Conservation (phyloP, 2,113 vertebrate species). For the Semicossyphus pulcher region DNA sequence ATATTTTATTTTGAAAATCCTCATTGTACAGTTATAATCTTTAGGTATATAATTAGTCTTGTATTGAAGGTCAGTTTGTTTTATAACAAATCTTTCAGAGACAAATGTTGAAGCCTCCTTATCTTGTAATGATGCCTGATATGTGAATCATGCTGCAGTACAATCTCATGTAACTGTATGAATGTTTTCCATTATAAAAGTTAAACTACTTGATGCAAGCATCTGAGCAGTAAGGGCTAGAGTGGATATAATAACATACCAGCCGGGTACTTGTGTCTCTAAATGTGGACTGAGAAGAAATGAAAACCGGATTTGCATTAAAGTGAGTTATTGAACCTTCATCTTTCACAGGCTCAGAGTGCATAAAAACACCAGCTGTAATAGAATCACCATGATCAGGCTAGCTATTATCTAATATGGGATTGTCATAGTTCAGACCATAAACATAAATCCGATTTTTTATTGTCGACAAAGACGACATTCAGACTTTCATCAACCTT, state of each 20-base stretch:
- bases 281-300: not conserved
- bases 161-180: too few relatives aligned
- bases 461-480: too few relatives aligned
- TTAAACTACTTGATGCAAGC: too few relatives aligned
- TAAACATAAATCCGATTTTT: not conserved
- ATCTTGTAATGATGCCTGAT: too few relatives aligned
- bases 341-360: constrained; percentile 5
- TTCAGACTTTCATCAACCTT: not conserved
- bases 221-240: not conserved
- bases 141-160: too few relatives aligned
- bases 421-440: not conserved
- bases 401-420: not conserved
- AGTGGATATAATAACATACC: not conserved
- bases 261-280: not conserved
- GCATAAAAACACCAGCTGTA: not conserved
- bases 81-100: too few relatives aligned
- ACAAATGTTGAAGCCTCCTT: too few relatives aligned
- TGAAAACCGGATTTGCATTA: not conserved
- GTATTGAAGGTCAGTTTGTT: too few relatives aligned
- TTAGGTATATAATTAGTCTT: too few relatives aligned
- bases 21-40: too few relatives aligned
- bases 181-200: too few relatives aligned
- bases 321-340: not conserved
- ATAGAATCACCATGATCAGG: not conserved
- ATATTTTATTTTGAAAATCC: too few relatives aligned